Percentiles rank a stretch among this genome's conserved stretches.
These are phyloP conservation scores for Cyprinus carpio DNA, from an alignment of 2,113 vertebrate species.

Conservation along the genomic window DNA sequence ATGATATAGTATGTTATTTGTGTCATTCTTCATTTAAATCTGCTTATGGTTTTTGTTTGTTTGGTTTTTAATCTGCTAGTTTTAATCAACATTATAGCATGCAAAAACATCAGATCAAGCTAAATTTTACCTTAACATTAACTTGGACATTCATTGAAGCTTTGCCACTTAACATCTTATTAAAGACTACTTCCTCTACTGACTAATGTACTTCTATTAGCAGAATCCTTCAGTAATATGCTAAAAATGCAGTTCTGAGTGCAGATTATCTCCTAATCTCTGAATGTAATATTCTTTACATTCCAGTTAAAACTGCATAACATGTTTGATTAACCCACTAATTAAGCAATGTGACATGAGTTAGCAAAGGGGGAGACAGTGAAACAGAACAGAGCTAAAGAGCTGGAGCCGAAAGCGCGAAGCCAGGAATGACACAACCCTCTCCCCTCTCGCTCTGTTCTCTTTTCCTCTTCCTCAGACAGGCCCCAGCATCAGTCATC, in stretches of 20 bases:
- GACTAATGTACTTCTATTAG: neutral
- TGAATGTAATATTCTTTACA: slow-evolving; percentile 46
- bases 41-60: no score
- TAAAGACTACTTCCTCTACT: neutral
- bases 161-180: neutral
- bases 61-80: no score
- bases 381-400: slow-evolving; percentile 13
- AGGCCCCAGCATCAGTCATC: slow-evolving; percentile 50
- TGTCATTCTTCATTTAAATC: neutral
- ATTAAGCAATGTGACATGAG: slow-evolving; percentile 45
- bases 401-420: neutral
- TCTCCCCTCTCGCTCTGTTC: neutral
- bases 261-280: slow-evolving; percentile 34
- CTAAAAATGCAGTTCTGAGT: neutral
- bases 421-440: slow-evolving; percentile 17
- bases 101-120: neutral
- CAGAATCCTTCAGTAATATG: neutral
- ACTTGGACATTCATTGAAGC: neutral
- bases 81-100: neutral
- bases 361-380: neutral
- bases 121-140: neutral
- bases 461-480: slow-evolving; percentile 18
- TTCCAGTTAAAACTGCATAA: slow-evolving; percentile 45
- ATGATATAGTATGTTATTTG: neutral
- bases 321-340: slow-evolving; percentile 50